Conservation (phyloP, 2,113 vertebrate genomes). For the Esox niger region DNA sequence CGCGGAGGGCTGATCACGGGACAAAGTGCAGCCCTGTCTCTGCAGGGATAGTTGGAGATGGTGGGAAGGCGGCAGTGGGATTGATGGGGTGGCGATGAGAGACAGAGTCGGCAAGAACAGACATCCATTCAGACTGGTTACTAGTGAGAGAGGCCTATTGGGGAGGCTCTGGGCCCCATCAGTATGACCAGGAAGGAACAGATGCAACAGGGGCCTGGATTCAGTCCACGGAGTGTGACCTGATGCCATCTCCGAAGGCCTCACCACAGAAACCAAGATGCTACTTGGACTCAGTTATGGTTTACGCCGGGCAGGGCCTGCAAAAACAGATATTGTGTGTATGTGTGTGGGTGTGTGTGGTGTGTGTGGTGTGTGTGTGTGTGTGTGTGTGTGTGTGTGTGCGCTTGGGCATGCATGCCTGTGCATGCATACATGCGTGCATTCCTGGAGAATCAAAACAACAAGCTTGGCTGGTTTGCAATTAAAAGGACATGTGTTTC, state of each 20-base stretch:
- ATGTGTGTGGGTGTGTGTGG: constrained; percentile 3
- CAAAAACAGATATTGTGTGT: constrained; percentile 21
- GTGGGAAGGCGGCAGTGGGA: constrained; percentile 53
- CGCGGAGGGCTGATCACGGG: constrained; percentile 30
- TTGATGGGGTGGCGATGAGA: constrained; percentile 77
- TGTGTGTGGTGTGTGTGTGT: constrained; percentile 6
- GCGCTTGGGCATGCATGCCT: not conserved
- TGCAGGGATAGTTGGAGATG: constrained; percentile 54
- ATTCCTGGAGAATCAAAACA: constrained; percentile 32
- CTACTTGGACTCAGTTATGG: constrained; percentile 40
- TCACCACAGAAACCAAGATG: constrained; percentile 38
- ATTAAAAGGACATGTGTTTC: constrained; percentile 39
- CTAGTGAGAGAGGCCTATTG: constrained; percentile 56
- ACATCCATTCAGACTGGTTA: constrained; percentile 65
- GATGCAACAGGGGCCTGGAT: constrained; percentile 37
- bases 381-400: constrained; percentile 5
- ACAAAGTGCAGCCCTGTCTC: constrained; percentile 70
- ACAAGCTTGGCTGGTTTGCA: constrained; percentile 26
- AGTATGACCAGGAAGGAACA: constrained; percentile 31
- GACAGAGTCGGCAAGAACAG: constrained; percentile 68
- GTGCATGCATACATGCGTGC: not conserved
- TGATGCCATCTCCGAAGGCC: constrained; percentile 23
- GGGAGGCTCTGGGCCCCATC: constrained; percentile 49
- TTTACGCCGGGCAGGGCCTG: no score
- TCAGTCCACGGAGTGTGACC: constrained; percentile 43